Percentiles rank a stretch among this genome's conserved stretches.
Evolutionary conservation across 2,888 invertebrate genomes (phyloP).

Genomic region (Desoria tigrina): DNA sequence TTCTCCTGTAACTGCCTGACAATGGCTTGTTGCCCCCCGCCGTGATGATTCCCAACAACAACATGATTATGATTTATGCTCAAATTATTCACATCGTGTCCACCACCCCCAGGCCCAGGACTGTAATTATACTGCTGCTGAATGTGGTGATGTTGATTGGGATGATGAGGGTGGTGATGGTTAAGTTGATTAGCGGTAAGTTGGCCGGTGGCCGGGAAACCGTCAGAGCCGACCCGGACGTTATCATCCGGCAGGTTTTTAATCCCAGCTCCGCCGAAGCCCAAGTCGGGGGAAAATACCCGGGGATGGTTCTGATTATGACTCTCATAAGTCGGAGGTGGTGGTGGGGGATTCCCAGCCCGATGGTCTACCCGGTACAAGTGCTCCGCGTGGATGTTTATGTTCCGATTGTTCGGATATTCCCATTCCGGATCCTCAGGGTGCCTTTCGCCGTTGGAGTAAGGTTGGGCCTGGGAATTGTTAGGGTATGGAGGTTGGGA

Average conservation of each 20-base stretch:
- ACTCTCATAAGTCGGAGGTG: conserved; percentile 8
- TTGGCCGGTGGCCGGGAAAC: not conserved
- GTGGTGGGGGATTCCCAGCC: conserved; percentile 4
- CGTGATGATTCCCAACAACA: not conserved
- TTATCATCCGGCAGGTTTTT: not conserved
- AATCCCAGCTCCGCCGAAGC: not conserved
- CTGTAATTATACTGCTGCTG: conserved; percentile 8
- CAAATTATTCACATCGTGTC: conserved; percentile 32
- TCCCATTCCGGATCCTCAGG: conserved; percentile 33
- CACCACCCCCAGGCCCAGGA: not conserved
- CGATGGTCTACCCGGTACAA: not conserved
- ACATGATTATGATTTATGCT: conserved; percentile 36
- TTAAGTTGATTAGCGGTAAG: conserved; percentile 18
- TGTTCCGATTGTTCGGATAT: conserved; percentile 26
- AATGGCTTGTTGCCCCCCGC: conserved; percentile 31
- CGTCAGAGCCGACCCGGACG: not conserved
- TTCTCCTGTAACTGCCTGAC: conserved; percentile 49
- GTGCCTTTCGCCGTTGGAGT: not conserved
- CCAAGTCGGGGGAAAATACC: conserved; percentile 14
- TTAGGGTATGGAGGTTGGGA: not conserved
- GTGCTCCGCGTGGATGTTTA: conserved; percentile 18
- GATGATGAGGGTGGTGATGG: conserved; percentile 33
- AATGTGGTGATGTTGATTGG: conserved; percentile 28
- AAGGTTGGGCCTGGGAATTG: too few species aligned
- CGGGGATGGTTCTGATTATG: not conserved